Conservation (phyloP, 2,888 invertebrate genomes). For the Hydropsyche betteni region DNA sequence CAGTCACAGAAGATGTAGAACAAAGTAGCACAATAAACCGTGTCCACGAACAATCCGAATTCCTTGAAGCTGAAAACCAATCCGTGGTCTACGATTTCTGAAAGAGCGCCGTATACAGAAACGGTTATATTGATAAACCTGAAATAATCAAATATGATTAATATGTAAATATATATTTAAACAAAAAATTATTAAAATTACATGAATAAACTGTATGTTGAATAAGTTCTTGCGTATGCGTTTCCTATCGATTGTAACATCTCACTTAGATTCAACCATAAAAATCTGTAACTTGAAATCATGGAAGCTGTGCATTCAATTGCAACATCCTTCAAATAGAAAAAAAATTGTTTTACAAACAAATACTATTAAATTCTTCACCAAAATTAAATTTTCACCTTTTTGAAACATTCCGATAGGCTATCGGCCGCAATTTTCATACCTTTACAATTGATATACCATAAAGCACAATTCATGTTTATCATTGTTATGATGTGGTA, state of each 20-base stretch:
- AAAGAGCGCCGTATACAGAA: constrained; percentile 73
- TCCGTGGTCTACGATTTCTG: constrained; percentile 74
- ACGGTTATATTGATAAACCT: constrained; percentile 75
- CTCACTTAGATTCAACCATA: constrained; percentile 74
- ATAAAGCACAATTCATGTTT: constrained; percentile 76
- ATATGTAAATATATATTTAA: not conserved
- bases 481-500: constrained; percentile 76
- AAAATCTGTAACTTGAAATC: constrained; percentile 69
- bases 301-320: constrained; percentile 66
- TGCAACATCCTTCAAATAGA: constrained; percentile 64
- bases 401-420: constrained; percentile 64
- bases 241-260: constrained; percentile 72
- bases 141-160: not conserved
- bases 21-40: constrained; percentile 69
- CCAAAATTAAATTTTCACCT: constrained; percentile 57
- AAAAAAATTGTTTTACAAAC: not conserved
- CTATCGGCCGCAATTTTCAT: constrained; percentile 71
- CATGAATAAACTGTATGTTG: constrained; percentile 74
- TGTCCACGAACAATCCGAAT: constrained; percentile 72
- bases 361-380: not conserved
- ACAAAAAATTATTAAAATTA: constrained; percentile 54
- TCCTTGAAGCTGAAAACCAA: constrained; percentile 73
- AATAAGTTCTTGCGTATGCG: constrained; percentile 74
- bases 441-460: constrained; percentile 76
- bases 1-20: constrained; percentile 74